These are phyloP conservation scores for Drosophila guanche DNA, from an alignment of 1,140 invertebrate genomes.

Conservation along the genomic window DNA sequence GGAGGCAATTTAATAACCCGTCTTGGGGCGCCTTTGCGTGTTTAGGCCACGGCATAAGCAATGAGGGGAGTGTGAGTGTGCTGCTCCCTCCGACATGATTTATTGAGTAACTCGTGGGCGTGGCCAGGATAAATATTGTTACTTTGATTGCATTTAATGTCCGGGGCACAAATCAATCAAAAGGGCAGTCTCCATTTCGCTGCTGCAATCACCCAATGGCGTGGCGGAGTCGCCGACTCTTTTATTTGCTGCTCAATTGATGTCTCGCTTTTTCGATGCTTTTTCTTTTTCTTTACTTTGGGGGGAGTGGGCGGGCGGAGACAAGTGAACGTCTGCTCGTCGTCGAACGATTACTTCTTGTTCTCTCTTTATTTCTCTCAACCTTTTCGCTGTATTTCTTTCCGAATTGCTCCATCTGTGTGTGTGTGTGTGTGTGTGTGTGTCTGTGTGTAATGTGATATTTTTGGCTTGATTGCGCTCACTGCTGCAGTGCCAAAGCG, in stretches of 20 bases:
- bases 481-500: conserved; percentile 28
- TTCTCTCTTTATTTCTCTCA: not conserved
- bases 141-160: conserved; percentile 55
- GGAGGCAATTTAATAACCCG: conserved; percentile 21
- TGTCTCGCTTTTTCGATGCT: conserved; percentile 27
- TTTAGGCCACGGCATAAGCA: conserved; percentile 26
- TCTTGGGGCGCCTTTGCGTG: conserved; percentile 28
- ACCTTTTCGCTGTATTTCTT: not conserved
- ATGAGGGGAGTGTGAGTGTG: not conserved
- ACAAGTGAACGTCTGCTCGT: conserved; percentile 31
- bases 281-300: no score
- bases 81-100: conserved; percentile 14
- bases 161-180: conserved; percentile 50
- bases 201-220: conserved; percentile 49
- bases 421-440: conserved; percentile 15
- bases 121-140: conserved; percentile 52
- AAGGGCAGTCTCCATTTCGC: conserved; percentile 25
- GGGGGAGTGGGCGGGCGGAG: not conserved
- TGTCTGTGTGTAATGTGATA: conserved; percentile 64
- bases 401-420: conserved; percentile 1
- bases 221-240: conserved; percentile 29
- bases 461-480: conserved; percentile 71
- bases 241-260: conserved; percentile 61
- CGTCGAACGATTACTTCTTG: no score
- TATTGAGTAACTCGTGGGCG: conserved; percentile 19